phyloP scores from a whole-genome alignment of 2,797 vertebrate genomes.

The Emys orbicularis region DNA sequence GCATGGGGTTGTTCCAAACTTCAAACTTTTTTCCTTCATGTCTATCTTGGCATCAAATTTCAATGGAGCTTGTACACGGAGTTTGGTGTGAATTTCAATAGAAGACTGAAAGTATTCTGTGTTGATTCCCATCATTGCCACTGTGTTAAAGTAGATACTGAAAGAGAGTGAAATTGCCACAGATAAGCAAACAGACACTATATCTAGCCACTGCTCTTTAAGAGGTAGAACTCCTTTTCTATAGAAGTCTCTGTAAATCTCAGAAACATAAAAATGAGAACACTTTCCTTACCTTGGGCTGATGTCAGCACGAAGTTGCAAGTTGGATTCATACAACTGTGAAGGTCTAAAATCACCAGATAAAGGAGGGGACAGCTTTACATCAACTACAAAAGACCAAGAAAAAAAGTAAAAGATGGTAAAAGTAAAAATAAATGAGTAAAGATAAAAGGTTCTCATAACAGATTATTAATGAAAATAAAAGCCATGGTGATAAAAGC shows the following conservation, averaged over 20 bases:
- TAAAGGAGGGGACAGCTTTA: constrained; percentile 77
- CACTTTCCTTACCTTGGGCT: constrained; percentile 82
- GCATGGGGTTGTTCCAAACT: constrained; percentile 66
- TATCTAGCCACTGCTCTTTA: not conserved
- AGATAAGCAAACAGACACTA: not conserved
- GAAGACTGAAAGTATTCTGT: constrained; percentile 73
- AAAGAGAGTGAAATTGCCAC: not conserved
- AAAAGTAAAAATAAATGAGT: not conserved
- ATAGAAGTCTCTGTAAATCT: rapidly evolving
- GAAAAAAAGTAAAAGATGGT: not conserved
- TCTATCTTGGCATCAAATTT: constrained; percentile 73
- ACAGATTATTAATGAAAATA: not conserved
- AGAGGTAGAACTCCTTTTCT: not conserved
- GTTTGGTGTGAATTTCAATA: constrained; percentile 66
- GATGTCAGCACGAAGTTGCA: constrained; percentile 81
- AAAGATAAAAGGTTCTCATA: not conserved
- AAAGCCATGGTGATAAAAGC: not conserved
- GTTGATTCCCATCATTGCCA: constrained; percentile 69
- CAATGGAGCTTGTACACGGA: constrained; percentile 29
- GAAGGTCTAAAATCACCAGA: constrained; percentile 78
- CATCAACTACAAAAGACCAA: constrained; percentile 47
- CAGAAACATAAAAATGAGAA: not conserved
- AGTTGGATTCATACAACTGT: constrained; percentile 81
- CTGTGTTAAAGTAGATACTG: constrained; percentile 51
- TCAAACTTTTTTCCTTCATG: constrained; percentile 68